A percentile compares a stretch with the other conserved stretches of the same genome.
phyloP scores from a whole-genome alignment of 2,797 vertebrate genomes.

The Astyanax mexicanus region DNA sequence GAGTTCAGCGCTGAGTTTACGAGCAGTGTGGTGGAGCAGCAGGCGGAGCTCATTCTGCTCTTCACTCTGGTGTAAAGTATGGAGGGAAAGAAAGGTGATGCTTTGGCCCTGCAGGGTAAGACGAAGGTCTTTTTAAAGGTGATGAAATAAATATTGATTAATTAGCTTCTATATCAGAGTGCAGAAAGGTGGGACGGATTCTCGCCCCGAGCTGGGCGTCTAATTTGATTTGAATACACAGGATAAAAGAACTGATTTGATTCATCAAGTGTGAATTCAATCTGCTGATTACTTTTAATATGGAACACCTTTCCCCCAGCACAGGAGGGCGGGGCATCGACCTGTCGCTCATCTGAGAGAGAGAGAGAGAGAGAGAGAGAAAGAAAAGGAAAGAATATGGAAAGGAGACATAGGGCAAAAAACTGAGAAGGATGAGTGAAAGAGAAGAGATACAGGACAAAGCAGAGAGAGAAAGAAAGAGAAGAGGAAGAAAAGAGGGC shows the following conservation, averaged over 20 bases:
- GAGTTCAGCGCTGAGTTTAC: too few relatives aligned
- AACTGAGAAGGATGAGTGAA: background rate
- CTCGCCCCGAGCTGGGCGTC: slow-evolving; percentile 79
- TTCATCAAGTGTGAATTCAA: slow-evolving; percentile 85
- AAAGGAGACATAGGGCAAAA: background rate
- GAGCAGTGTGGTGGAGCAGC: too few relatives aligned
- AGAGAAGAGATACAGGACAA: too few relatives aligned
- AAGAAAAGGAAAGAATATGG: background rate
- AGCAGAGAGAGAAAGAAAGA: too few relatives aligned
- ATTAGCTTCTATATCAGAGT: slow-evolving; percentile 73
- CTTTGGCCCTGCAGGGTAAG: slow-evolving; percentile 24
- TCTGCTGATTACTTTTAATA: slow-evolving; percentile 80
- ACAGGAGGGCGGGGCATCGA: slow-evolving; percentile 64
- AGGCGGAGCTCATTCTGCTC: slow-evolving; percentile 7
- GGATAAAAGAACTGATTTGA: slow-evolving; percentile 81
- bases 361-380: too few relatives aligned
- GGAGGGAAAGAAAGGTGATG: slow-evolving; percentile 25
- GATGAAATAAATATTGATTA: slow-evolving; percentile 74
- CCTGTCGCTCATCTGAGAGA: slow-evolving; percentile 36
- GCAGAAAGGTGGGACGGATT: slow-evolving; percentile 76
- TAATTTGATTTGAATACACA: slow-evolving; percentile 72
- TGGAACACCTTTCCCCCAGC: slow-evolving; percentile 82
- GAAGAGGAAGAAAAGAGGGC: too few relatives aligned
- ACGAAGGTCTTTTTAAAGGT: slow-evolving; percentile 27
- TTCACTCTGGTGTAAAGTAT: slow-evolving; percentile 40